phyloP scores from a whole-genome alignment of 2,113 vertebrate species.

The Brachirus orientalis region DNA sequence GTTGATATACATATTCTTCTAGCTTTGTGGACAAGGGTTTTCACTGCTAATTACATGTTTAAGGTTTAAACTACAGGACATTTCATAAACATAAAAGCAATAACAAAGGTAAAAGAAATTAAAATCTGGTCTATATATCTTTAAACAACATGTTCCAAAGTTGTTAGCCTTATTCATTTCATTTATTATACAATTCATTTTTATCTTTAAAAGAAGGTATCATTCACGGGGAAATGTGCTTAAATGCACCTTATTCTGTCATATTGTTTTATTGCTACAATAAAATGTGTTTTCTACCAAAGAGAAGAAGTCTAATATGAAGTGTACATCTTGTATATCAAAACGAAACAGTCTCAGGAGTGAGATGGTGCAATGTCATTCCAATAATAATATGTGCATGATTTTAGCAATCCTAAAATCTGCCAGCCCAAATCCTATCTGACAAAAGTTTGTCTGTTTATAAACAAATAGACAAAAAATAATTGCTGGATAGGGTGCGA shows the following conservation, averaged over 20 bases:
- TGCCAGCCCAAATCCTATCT: slow-evolving; percentile 46
- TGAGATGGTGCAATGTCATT: slow-evolving; percentile 59
- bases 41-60: no score
- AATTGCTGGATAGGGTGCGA: no score
- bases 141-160: not conserved
- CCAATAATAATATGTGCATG: slow-evolving; percentile 48
- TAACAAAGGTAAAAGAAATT: not conserved
- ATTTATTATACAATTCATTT: slow-evolving; percentile 20
- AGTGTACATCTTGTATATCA: slow-evolving; percentile 4
- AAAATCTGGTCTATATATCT: not conserved
- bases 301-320: not conserved
- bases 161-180: not conserved
- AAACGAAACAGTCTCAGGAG: slow-evolving; percentile 24
- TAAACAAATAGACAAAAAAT: no score
- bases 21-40: no score
- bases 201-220: not conserved
- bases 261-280: not conserved
- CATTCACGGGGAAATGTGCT: not conserved
- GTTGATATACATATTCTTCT: no score
- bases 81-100: not conserved
- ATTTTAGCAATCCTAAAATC: slow-evolving; percentile 48
- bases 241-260: not conserved
- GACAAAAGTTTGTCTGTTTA: no score
- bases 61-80: slow-evolving; percentile 12
- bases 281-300: slow-evolving; percentile 2